Conservation (phyloP, 2,888 invertebrate genomes). For the Macrosoma leucophasiata region DNA sequence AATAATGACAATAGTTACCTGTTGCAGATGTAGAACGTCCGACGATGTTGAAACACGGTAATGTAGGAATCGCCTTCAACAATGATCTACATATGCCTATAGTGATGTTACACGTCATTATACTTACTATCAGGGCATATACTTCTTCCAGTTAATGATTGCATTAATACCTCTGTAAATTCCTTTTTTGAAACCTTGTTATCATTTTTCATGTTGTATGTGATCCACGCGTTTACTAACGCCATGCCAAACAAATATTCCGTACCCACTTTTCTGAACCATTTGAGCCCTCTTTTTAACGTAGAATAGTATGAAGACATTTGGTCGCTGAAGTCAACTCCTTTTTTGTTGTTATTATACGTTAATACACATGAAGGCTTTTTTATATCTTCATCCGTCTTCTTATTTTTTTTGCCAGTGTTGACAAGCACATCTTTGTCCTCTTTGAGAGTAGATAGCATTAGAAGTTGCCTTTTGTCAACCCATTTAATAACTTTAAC, state of each 20-base stretch:
- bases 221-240: constrained; percentile 18
- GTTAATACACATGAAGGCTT: constrained; percentile 18
- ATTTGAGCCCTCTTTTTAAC: constrained; percentile 17
- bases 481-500: constrained; percentile 28
- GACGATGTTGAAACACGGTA: constrained; percentile 16
- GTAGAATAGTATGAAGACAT: constrained; percentile 24
- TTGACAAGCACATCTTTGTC: constrained; percentile 12
- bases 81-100: constrained; percentile 15
- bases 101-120: constrained; percentile 15
- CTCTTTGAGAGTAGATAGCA: constrained; percentile 16
- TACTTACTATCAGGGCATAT: constrained; percentile 13
- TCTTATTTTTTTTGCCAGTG: constrained; percentile 12
- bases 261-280: constrained; percentile 18
- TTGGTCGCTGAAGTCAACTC: constrained; percentile 22
- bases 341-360: constrained; percentile 24
- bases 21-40: constrained; percentile 17
- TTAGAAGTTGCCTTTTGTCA: constrained; percentile 26
- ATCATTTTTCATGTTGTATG: constrained; percentile 13
- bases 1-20: constrained; percentile 15
- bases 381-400: constrained; percentile 10
- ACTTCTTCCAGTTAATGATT: constrained; percentile 14
- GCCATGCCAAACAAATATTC: constrained; percentile 17
- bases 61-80: constrained; percentile 17
- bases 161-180: constrained; percentile 17
- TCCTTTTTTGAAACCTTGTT: constrained; percentile 13